Conservation (phyloP, 2,113 vertebrate species). For the Semnornis frantzii region DNA sequence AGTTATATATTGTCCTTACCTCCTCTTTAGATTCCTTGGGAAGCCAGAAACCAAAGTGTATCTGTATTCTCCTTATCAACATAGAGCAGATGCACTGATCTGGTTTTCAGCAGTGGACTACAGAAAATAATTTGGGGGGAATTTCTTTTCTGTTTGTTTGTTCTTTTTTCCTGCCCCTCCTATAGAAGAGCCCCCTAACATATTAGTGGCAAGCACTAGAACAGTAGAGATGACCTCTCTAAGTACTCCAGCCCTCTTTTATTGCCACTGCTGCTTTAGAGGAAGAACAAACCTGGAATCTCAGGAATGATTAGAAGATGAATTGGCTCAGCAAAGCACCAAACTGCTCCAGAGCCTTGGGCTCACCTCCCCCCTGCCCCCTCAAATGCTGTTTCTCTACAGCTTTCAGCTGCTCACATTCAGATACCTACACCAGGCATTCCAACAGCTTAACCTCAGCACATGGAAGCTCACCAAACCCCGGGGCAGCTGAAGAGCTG, state of each 20-base stretch:
- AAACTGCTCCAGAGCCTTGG: background rate
- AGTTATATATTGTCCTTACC: background rate
- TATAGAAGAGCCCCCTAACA: background rate
- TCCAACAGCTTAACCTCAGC: background rate
- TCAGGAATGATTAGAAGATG: background rate
- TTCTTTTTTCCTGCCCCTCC: background rate
- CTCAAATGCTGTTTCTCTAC: background rate
- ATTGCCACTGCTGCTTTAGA: background rate
- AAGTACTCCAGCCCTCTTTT: background rate
- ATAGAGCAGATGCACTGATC: background rate
- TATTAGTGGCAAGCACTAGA: background rate
- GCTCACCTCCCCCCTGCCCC: background rate
- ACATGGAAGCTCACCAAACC: background rate
- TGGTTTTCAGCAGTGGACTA: background rate
- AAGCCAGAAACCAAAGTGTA: background rate
- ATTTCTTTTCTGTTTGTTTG: background rate
- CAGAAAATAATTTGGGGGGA: background rate
- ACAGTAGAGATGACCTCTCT: background rate
- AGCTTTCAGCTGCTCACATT: background rate
- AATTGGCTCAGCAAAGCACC: background rate
- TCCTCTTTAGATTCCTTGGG: background rate
- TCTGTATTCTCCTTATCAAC: background rate
- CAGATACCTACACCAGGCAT: background rate
- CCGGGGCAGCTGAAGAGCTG: background rate
- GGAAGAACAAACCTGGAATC: background rate